Conservation (phyloP, 2,797 vertebrate species). For the Sebastes itinus region DNA sequence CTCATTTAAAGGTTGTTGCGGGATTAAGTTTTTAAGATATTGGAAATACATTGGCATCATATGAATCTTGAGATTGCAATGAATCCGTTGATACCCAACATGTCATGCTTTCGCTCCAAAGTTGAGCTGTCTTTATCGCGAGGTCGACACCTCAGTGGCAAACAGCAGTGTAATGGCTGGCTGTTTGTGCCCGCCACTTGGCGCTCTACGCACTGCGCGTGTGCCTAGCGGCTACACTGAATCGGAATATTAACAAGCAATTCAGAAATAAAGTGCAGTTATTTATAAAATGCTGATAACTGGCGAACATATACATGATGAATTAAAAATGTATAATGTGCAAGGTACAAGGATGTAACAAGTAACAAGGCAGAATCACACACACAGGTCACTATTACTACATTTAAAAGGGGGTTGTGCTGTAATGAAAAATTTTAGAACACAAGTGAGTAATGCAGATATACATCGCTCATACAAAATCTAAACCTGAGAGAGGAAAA, state of each 20-base stretch:
- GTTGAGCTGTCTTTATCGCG: no score
- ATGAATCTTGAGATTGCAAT: no score
- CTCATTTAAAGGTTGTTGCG: no score
- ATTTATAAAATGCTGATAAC: neutral
- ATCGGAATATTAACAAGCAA: no score
- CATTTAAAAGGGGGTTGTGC: neutral
- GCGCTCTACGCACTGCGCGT: no score
- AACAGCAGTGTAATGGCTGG: no score
- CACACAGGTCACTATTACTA: neutral
- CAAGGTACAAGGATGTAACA: neutral
- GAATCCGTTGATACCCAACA: no score
- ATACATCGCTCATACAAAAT: neutral
- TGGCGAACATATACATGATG: neutral
- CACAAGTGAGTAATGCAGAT: neutral
- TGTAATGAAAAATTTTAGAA: neutral
- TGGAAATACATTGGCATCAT: no score
- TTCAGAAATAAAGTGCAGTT: neutral
- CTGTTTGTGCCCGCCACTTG: neutral
- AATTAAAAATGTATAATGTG: neutral
- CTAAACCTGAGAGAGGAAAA: neutral
- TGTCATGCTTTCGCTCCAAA: no score
- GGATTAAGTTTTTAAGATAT: no score
- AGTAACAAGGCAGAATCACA: neutral
- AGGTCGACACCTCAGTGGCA: no score
- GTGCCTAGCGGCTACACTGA: no score